A percentile compares a stretch with the other conserved stretches of the same genome.
Conservation (phyloP, 1,140 invertebrate genomes). For the Drosophila neocordata region DNA sequence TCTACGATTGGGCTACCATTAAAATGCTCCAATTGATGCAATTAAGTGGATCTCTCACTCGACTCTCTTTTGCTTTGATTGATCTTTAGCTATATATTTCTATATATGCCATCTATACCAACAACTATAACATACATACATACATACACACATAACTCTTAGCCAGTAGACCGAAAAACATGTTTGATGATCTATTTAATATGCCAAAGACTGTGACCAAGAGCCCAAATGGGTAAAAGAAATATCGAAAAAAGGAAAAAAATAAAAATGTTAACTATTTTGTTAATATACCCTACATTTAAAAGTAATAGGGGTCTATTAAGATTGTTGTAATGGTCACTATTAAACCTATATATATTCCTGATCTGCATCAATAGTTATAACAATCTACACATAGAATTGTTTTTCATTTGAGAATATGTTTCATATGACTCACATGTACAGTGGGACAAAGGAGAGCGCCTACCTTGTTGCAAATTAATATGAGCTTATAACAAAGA, state of each 20-base stretch:
- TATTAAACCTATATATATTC: too few relatives aligned
- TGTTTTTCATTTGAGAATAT: too few relatives aligned
- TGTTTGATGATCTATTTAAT: conserved; percentile 50
- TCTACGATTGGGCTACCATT: background rate
- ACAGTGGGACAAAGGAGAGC: too few relatives aligned
- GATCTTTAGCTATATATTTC: conserved; percentile 75
- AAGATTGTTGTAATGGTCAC: background rate
- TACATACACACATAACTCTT: conserved; percentile 41
- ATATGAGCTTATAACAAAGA: too few relatives aligned
- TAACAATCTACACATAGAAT: too few relatives aligned
- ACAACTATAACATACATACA: conserved; percentile 48
- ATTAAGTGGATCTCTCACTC: conserved; percentile 36
- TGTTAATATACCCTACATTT: background rate
- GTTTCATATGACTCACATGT: too few relatives aligned
- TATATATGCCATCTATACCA: conserved; percentile 62
- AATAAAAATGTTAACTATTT: conserved; percentile 11
- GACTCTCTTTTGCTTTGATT: conserved; percentile 44
- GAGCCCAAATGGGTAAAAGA: background rate
- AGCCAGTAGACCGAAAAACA: conserved; percentile 56
- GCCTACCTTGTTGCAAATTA: too few relatives aligned
- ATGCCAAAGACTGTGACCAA: conserved; percentile 34
- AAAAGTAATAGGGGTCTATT: background rate
- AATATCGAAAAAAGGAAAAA: background rate
- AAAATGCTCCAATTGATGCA: conserved; percentile 73
- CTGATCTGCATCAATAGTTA: too few relatives aligned